Evolutionary conservation across 1,140 invertebrate species (phyloP).

Genomic region (Pogonus chalceus): DNA sequence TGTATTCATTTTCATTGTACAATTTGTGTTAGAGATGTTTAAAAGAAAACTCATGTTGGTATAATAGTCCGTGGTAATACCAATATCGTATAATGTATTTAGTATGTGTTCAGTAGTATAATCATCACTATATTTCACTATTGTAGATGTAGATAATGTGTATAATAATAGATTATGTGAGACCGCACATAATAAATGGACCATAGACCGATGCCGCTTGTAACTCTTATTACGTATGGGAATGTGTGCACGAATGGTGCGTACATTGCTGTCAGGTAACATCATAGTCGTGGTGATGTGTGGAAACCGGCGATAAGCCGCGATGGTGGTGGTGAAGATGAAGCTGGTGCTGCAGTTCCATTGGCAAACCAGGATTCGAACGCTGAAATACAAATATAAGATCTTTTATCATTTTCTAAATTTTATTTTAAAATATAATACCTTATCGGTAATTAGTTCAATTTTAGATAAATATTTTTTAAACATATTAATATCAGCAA

Average conservation of each 20-base stretch:
- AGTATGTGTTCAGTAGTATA: not conserved
- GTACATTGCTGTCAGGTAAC: not conserved
- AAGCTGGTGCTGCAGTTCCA: constrained; percentile 16
- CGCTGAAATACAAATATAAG: too few species aligned
- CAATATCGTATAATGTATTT: not conserved
- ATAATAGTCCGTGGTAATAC: too few species aligned
- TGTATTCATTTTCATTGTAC: too few species aligned
- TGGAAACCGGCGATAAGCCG: not conserved
- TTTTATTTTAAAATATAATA: too few species aligned
- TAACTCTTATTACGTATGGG: not conserved
- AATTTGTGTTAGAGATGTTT: too few species aligned
- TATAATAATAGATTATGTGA: too few species aligned
- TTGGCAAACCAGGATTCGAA: constrained; percentile 10
- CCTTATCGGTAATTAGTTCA: too few species aligned
- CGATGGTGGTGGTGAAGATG: constrained; percentile 6
- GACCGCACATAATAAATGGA: constrained; percentile 42
- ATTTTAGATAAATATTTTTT: too few species aligned
- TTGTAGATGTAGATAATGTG: not conserved
- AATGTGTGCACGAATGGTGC: not conserved
- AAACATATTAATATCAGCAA: too few species aligned
- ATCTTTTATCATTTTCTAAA: too few species aligned
- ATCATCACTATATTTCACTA: not conserved
- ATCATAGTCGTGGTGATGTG: constrained; percentile 10
- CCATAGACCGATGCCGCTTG: constrained; percentile 18
- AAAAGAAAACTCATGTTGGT: too few species aligned